phyloP scores from a whole-genome alignment of 1,140 invertebrate species.

The Diabrotica virgifera region DNA sequence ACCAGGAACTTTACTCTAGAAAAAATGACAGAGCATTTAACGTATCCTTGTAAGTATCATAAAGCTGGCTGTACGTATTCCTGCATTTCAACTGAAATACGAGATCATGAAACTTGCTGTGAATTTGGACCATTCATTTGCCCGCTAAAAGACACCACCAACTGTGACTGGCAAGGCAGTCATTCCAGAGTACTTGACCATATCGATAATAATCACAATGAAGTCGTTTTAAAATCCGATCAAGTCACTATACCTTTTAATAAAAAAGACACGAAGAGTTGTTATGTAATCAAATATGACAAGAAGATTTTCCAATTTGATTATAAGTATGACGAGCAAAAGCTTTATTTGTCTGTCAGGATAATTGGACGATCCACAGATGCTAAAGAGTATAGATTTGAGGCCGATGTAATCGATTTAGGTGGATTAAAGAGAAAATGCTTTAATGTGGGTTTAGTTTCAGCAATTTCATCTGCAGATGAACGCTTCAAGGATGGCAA shows the following conservation, averaged over 20 bases:
- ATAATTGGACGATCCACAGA: constrained; percentile 10
- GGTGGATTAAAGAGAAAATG: constrained; percentile 5
- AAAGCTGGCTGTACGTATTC: constrained; percentile 27
- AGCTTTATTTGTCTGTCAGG: constrained; percentile 24
- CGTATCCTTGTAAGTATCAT: constrained; percentile 33
- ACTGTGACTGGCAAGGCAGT: constrained; percentile 23
- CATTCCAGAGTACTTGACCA: constrained; percentile 23
- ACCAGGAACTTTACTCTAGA: constrained; percentile 35
- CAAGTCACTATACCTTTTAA: constrained; percentile 23
- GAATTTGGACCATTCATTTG: constrained; percentile 23
- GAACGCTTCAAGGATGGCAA: background rate
- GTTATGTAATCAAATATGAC: constrained; percentile 23
- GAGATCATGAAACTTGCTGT: constrained; percentile 30
- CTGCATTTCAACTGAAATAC: constrained; percentile 17
- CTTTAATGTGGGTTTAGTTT: background rate
- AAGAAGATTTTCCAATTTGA: constrained; percentile 22
- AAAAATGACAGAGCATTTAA: constrained; percentile 23
- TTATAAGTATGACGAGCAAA: constrained; percentile 14
- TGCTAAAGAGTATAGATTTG: constrained; percentile 18
- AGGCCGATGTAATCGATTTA: constrained; percentile 26
- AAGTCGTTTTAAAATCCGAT: constrained; percentile 28
- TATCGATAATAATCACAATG: constrained; percentile 22
- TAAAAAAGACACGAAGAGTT: background rate
- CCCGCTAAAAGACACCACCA: constrained; percentile 20
- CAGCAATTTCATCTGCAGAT: background rate